Conservation (phyloP, 1,140 invertebrate species). For the Amyelois transitella region DNA sequence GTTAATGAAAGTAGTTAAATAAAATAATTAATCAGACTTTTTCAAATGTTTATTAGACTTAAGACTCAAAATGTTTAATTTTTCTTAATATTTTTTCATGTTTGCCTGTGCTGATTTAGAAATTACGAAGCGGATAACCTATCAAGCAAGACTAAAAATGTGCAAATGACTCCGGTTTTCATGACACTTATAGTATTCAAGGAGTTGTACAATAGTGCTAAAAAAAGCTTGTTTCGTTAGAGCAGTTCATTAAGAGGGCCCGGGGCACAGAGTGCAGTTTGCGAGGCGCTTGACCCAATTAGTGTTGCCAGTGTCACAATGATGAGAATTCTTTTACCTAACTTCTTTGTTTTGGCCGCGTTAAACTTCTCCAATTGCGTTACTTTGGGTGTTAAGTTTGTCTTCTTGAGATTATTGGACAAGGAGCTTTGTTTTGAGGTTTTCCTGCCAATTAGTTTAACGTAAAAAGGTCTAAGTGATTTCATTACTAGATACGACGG, state of each 20-base stretch:
- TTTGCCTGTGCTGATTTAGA: too few relatives aligned
- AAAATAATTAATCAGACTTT: too few relatives aligned
- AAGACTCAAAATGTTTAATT: too few relatives aligned
- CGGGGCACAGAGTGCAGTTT: slow-evolving; percentile 29
- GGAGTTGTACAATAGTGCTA: slow-evolving; percentile 17
- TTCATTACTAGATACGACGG: too few relatives aligned
- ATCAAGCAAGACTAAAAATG: background rate
- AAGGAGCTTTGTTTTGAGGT: too few relatives aligned
- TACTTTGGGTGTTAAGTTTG: background rate
- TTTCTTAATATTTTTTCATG: too few relatives aligned
- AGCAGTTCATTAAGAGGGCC: slow-evolving; percentile 50
- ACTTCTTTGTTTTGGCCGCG: slow-evolving; percentile 31
- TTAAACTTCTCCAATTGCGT: slow-evolving; percentile 1
- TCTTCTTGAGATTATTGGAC: background rate
- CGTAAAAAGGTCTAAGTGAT: too few relatives aligned
- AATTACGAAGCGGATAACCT: background rate
- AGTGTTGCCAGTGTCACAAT: slow-evolving; percentile 43
- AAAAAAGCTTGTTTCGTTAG: slow-evolving; percentile 48
- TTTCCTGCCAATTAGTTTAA: too few relatives aligned
- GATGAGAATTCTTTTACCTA: slow-evolving; percentile 45
- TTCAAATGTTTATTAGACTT: too few relatives aligned
- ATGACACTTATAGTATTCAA: background rate
- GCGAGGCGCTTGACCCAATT: slow-evolving; percentile 56
- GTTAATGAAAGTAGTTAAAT: too few relatives aligned
- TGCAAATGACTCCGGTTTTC: background rate